These are phyloP conservation scores for Steromphala cineraria DNA, from an alignment of 2,888 invertebrate species.

Conservation along the genomic window DNA sequence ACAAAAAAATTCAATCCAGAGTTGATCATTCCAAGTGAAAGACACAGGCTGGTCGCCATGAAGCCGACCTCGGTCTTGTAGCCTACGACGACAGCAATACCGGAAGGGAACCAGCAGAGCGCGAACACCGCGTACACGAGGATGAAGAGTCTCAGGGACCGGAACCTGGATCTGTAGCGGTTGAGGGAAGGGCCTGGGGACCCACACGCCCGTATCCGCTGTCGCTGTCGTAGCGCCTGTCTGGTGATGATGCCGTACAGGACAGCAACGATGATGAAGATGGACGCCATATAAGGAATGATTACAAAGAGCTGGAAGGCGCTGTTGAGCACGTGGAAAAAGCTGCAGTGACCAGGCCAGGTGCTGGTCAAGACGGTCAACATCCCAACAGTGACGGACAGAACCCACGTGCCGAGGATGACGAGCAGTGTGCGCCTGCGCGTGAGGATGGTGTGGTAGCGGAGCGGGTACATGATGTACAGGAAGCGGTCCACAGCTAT, in stretches of 20 bases:
- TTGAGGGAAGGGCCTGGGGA: neutral
- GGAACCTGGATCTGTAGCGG: neutral
- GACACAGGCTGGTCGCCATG: neutral
- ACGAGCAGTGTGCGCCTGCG: neutral
- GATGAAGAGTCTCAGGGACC: neutral
- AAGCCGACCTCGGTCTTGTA: neutral
- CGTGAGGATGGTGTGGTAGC: slow-evolving; percentile 3
- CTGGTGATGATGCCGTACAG: slow-evolving; percentile 4
- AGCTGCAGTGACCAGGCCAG: neutral
- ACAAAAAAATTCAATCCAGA: slow-evolving; percentile 10
- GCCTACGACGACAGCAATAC: neutral
- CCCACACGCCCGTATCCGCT: neutral
- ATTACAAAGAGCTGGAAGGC: neutral
- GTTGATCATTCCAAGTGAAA: neutral
- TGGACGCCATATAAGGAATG: neutral
- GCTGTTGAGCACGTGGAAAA: slow-evolving; percentile 9
- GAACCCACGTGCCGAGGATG: neutral
- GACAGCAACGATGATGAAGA: neutral
- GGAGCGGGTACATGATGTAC: neutral
- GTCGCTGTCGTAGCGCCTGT: neutral
- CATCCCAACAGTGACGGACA: neutral
- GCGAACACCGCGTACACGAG: slow-evolving; percentile 7
- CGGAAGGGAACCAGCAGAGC: neutral
- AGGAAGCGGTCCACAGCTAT: slow-evolving; percentile 7
- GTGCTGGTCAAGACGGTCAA: neutral